Evolutionary conservation across 2,113 vertebrate species (phyloP).

Genomic region (Indicator maculatus): DNA sequence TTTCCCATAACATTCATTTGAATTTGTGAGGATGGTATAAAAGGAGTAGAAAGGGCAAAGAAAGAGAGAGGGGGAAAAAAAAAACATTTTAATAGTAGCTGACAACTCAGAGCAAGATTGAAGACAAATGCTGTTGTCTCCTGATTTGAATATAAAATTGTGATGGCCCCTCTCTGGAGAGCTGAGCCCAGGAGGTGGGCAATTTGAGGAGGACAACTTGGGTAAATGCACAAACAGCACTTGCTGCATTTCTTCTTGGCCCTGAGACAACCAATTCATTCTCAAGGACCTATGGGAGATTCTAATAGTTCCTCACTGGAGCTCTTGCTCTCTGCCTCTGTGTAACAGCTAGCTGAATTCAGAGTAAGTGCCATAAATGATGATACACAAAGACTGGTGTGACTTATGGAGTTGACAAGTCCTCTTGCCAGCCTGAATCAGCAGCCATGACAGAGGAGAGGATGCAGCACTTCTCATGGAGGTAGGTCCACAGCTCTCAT

Average conservation of each 20-base stretch:
- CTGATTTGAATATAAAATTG: background rate
- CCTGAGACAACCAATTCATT: background rate
- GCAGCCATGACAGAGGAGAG: background rate
- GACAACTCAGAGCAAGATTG: conserved; percentile 27
- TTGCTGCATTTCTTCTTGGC: background rate
- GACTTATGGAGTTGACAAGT: background rate
- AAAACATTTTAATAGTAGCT: conserved; percentile 45
- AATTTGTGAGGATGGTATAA: conserved; percentile 39
- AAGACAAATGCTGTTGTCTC: background rate
- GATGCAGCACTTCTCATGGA: background rate
- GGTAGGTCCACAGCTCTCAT: background rate
- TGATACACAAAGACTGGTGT: background rate
- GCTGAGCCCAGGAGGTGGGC: background rate
- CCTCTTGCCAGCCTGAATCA: background rate
- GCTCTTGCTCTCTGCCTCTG: background rate
- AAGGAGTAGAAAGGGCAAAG: background rate
- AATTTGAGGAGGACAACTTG: background rate
- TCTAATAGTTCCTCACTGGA: background rate
- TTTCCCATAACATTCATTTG: conserved; percentile 57
- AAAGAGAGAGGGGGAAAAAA: background rate
- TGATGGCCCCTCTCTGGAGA: background rate
- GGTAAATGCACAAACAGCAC: background rate
- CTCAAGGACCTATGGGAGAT: background rate
- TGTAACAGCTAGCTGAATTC: background rate
- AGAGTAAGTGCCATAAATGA: background rate